Conservation (phyloP, 2,888 invertebrate species). For the Polietes domitor region DNA sequence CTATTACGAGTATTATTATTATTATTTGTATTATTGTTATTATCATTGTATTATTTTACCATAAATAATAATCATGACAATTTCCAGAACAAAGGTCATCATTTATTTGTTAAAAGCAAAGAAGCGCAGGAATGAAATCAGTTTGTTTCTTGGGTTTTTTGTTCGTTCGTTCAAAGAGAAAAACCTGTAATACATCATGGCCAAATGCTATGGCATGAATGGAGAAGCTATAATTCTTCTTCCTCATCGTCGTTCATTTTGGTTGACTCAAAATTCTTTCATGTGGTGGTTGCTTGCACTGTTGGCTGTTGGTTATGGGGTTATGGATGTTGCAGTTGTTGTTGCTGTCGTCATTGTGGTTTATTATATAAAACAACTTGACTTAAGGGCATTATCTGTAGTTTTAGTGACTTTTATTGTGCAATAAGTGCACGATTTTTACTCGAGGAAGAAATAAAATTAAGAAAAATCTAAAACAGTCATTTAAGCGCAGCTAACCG, state of each 20-base stretch:
- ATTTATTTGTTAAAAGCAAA: constrained; percentile 47
- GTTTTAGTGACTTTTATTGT: constrained; percentile 65
- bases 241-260: constrained; percentile 38
- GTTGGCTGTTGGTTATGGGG: background rate
- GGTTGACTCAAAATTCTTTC: constrained; percentile 51
- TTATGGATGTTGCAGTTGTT: constrained; percentile 19
- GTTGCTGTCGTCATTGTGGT: constrained; percentile 40
- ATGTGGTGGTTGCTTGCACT: constrained; percentile 11
- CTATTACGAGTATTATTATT: constrained; percentile 21
- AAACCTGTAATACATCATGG: constrained; percentile 59
- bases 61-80: constrained; percentile 67
- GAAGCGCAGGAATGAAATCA: constrained; percentile 8
- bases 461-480: background rate
- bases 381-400: constrained; percentile 65
- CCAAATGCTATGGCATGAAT: constrained; percentile 44
- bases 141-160: background rate
- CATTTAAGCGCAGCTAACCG: background rate
- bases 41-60: constrained; percentile 60
- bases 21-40: constrained; percentile 43
- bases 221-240: constrained; percentile 58
- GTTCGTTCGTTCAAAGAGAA: background rate
- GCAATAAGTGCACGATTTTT: constrained; percentile 64
- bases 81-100: constrained; percentile 62
- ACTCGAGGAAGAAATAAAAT: background rate
- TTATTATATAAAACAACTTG: constrained; percentile 63